These are phyloP conservation scores for Anguilla anguilla DNA, from an alignment of 2,797 vertebrate species.

Conservation along the genomic window DNA sequence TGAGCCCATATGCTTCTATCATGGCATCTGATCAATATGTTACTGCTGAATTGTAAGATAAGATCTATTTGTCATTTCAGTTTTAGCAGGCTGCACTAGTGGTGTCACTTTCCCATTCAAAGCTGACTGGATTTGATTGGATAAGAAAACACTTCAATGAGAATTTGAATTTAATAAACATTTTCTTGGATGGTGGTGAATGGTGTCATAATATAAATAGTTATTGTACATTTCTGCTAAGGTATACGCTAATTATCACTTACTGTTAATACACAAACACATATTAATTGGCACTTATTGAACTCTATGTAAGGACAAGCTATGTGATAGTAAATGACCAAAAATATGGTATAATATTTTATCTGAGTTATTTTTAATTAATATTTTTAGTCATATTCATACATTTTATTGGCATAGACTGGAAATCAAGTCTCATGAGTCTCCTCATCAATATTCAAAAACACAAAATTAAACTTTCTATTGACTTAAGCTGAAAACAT, in stretches of 20 bases:
- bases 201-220: background rate
- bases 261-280: background rate
- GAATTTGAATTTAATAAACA: background rate
- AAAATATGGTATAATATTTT: background rate
- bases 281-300: background rate
- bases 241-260: background rate
- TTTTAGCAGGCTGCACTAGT: background rate
- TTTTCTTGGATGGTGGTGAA: background rate
- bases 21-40: conserved; percentile 34
- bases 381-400: background rate
- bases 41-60: conserved; percentile 30
- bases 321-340: background rate
- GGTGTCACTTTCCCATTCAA: background rate
- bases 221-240: background rate
- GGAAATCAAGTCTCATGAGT: background rate
- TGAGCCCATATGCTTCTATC: conserved; percentile 20
- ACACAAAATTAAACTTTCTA: background rate
- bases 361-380: background rate
- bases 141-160: conserved; percentile 9
- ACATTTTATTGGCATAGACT: background rate
- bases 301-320: background rate
- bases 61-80: conserved; percentile 13
- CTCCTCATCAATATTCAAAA: background rate
- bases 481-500: background rate
- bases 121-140: background rate